These are phyloP conservation scores for Rhogogaster chlorosoma DNA, from an alignment of 2,888 invertebrate species.

Conservation along the genomic window DNA sequence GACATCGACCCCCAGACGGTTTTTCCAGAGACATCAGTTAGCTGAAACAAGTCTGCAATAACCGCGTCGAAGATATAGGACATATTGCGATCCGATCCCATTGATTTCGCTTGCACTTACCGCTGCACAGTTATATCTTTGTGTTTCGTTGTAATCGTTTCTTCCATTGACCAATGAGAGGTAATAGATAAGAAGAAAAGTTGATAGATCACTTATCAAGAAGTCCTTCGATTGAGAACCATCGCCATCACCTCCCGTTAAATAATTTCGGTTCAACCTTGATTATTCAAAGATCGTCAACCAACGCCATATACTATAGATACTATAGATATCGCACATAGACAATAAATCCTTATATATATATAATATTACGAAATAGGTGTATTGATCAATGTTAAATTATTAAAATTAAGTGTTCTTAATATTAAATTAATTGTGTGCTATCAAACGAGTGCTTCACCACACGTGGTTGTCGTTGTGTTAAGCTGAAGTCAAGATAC, in stretches of 20 bases:
- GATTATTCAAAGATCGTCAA: conserved; percentile 19
- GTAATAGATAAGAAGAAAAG: not conserved
- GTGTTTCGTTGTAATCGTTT: conserved; percentile 15
- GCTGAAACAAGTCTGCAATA: conserved; percentile 10
- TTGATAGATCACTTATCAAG: not conserved
- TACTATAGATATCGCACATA: conserved; percentile 27
- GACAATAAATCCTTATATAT: conserved; percentile 19
- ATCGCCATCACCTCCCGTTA: conserved; percentile 23
- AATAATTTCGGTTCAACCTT: conserved; percentile 10
- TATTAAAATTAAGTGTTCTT: conserved; percentile 35
- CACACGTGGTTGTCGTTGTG: not conserved
- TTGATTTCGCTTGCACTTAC: conserved; percentile 18
- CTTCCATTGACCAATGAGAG: not conserved
- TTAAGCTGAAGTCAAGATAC: conserved; percentile 4
- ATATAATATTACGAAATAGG: conserved; percentile 26
- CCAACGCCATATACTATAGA: not conserved
- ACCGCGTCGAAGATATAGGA: not conserved
- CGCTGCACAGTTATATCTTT: not conserved
- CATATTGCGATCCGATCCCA: not conserved
- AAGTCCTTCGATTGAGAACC: conserved; percentile 8
- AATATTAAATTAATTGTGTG: conserved; percentile 17
- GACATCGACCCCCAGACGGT: conserved; percentile 16
- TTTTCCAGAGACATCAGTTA: not conserved
- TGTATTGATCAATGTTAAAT: conserved; percentile 36
- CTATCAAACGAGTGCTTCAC: not conserved